A percentile compares a stretch with the other conserved stretches of the same genome.
These are phyloP conservation scores for Brachionus sp. DNA, from an alignment of 1,140 invertebrate species.

Conservation along the genomic window DNA sequence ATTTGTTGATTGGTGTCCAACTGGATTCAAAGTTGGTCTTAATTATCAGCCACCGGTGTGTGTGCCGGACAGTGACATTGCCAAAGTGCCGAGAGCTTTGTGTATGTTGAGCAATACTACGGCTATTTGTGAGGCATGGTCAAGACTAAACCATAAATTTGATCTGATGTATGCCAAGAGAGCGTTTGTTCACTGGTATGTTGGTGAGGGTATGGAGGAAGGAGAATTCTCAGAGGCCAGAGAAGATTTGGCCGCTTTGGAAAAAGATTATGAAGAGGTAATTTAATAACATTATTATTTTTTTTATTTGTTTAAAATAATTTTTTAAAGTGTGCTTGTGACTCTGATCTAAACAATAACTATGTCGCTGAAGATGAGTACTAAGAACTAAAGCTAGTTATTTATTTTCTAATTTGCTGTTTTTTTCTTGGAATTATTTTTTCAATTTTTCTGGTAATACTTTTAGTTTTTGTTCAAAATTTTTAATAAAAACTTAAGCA, in stretches of 20 bases:
- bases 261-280: conserved; percentile 50
- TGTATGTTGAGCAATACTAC: conserved; percentile 77
- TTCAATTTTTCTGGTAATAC: not conserved
- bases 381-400: not conserved
- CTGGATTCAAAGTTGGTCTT: conserved; percentile 65
- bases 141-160: conserved; percentile 62
- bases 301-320: not conserved
- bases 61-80: conserved; percentile 68
- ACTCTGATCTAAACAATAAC: conserved; percentile 7
- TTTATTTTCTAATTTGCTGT: not conserved
- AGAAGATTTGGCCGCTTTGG: conserved; percentile 50
- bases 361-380: not conserved
- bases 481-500: not conserved
- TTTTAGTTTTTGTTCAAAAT: not conserved
- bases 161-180: conserved; percentile 49
- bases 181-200: conserved; percentile 51
- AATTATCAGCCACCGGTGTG: conserved; percentile 74
- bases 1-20: conserved; percentile 49
- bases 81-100: conserved; percentile 65
- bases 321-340: conserved; percentile 15
- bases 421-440: not conserved
- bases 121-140: conserved; percentile 75
- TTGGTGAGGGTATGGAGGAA: conserved; percentile 63
- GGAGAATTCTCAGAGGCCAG: conserved; percentile 54
- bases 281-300: not conserved